Evolutionary conservation across 2,797 vertebrate species (phyloP).

Genomic region (Lemur catta): DNA sequence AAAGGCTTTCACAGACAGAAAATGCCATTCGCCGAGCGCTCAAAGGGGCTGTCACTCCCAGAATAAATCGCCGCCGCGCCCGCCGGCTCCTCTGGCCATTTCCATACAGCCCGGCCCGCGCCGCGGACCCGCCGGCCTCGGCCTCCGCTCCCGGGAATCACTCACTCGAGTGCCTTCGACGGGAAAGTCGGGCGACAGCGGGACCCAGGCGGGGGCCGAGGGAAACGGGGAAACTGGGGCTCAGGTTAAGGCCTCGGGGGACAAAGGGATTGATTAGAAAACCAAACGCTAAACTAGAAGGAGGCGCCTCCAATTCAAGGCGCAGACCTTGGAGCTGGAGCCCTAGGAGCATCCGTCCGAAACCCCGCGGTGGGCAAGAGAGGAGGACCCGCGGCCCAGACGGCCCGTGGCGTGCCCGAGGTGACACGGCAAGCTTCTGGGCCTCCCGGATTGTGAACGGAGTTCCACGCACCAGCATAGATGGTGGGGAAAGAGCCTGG

Average conservation of each 20-base stretch:
- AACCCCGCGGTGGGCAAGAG: neutral
- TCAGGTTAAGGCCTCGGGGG: conserved; percentile 47
- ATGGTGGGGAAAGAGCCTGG: neutral
- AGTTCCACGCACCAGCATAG: neutral
- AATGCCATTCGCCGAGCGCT: conserved; percentile 88
- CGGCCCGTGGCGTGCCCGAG: neutral
- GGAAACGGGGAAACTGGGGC: neutral
- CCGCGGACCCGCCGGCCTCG: conserved; percentile 64
- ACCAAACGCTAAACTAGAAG: conserved; percentile 45
- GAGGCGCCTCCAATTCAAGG: conserved; percentile 7
- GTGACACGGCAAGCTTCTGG: neutral
- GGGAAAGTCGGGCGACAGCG: conserved; percentile 52
- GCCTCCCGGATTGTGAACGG: neutral
- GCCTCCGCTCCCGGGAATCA: conserved; percentile 52
- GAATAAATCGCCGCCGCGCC: conserved; percentile 86
- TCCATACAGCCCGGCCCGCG: conserved; percentile 79
- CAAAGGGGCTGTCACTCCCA: conserved; percentile 90
- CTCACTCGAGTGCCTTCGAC: conserved; percentile 62
- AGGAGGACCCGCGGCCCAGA: neutral
- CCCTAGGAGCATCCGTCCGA: neutral
- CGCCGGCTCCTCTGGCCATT: conserved; percentile 82
- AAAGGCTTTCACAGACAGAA: conserved; percentile 89
- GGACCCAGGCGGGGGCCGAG: conserved; percentile 27
- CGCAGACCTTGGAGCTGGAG: neutral
- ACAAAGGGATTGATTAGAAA: conserved; percentile 71